A percentile compares a stretch with the other conserved stretches of the same genome.
These are phyloP conservation scores for Cepaea nemoralis DNA, from an alignment of 1,140 invertebrate genomes.

Conservation along the genomic window DNA sequence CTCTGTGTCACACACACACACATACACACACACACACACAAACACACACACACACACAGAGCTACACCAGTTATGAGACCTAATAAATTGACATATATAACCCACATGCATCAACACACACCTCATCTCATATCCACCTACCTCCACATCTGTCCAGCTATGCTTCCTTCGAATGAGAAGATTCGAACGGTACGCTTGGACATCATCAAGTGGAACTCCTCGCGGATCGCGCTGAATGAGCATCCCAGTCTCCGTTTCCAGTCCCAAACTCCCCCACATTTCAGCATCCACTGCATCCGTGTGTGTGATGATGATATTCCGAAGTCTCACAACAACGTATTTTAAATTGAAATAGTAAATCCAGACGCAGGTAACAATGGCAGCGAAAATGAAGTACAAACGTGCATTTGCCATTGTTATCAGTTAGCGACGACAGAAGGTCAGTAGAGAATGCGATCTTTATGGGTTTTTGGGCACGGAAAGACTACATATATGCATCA, in stretches of 20 bases:
- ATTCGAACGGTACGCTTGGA: slow-evolving; percentile 30
- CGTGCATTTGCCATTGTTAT: not conserved
- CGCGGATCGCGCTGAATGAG: not conserved
- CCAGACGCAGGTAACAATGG: not conserved
- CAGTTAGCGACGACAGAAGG: no score
- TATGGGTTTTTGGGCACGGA: no score
- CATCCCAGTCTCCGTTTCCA: not conserved
- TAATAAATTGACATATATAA: no score
- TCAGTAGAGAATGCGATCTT: no score
- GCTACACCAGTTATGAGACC: no score
- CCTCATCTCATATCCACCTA: slow-evolving; percentile 2
- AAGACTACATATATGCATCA: no score
- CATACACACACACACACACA: no score
- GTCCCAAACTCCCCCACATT: not conserved
- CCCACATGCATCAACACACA: no score
- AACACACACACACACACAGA: no score
- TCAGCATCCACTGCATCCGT: not conserved
- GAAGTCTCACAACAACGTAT: not conserved
- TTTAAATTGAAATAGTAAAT: not conserved
- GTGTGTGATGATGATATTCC: not conserved
- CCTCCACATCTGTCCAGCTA: not conserved
- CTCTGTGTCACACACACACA: no score
- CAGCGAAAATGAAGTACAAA: not conserved
- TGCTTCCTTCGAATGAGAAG: not conserved
- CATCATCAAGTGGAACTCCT: not conserved